phyloP scores from a whole-genome alignment of 2,888 invertebrate genomes.

The Mactromeris polynyma region DNA sequence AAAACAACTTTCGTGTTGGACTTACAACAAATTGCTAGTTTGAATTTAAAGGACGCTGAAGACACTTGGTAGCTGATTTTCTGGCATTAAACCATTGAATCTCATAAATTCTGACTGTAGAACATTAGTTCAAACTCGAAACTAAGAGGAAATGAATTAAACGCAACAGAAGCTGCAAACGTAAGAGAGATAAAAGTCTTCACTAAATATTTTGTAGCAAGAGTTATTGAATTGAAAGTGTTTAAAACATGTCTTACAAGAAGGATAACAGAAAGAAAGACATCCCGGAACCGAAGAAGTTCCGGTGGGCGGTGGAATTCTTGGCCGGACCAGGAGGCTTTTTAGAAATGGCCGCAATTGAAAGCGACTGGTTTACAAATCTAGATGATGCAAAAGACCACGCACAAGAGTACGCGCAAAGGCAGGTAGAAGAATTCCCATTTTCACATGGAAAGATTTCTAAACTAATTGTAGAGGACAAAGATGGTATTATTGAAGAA shows the following conservation, averaged over 20 bases:
- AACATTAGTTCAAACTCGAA: no score
- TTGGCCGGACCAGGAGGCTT: conserved; percentile 69
- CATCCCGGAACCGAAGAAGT: conserved; percentile 31
- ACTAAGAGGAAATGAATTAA: neutral
- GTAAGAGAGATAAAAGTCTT: neutral
- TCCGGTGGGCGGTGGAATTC: conserved; percentile 71
- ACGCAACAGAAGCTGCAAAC: neutral
- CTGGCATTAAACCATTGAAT: no score
- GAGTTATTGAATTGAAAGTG: neutral
- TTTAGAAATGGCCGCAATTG: conserved; percentile 66
- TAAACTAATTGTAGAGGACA: conserved; percentile 68
- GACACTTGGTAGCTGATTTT: no score
- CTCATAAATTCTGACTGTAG: no score
- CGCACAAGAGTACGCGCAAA: conserved; percentile 53
- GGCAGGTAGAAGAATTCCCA: conserved; percentile 64
- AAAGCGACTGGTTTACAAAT: conserved; percentile 69
- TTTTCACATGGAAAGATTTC: conserved; percentile 67
- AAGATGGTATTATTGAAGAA: conserved; percentile 52
- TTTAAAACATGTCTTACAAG: neutral
- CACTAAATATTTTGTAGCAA: neutral
- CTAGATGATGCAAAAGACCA: conserved; percentile 62
- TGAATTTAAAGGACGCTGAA: no score
- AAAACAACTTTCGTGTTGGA: no score
- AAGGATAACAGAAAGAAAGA: neutral
- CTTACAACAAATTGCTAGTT: no score